phyloP scores from a whole-genome alignment of 2,113 vertebrate genomes.

The Seriola dumerili region DNA sequence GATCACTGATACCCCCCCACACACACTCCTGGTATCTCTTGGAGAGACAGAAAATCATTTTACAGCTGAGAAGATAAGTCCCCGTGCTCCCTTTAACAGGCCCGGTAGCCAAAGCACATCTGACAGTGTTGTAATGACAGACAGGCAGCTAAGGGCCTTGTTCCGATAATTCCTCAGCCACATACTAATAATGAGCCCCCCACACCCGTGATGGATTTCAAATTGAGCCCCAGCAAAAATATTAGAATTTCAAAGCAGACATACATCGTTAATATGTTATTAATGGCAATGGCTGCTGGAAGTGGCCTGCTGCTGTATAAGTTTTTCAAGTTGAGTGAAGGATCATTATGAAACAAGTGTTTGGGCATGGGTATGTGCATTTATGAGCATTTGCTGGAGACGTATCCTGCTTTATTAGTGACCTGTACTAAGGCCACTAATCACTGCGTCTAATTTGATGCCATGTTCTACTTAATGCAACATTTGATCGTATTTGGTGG shows the following conservation, averaged over 20 bases:
- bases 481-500: constrained; percentile 32
- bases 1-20: constrained; percentile 78
- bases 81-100: constrained; percentile 74
- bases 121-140: constrained; percentile 77
- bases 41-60: constrained; percentile 84
- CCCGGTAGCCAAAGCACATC: constrained; percentile 67
- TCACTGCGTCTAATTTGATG: constrained; percentile 52
- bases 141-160: constrained; percentile 65
- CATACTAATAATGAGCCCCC: constrained; percentile 66
- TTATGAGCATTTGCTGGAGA: constrained; percentile 32
- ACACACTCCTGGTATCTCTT: constrained; percentile 62
- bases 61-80: constrained; percentile 84
- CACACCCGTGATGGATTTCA: constrained; percentile 69
- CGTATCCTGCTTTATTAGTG: constrained; percentile 25
- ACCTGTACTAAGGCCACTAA: constrained; percentile 52
- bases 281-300: constrained; percentile 60
- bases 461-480: constrained; percentile 50
- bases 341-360: constrained; percentile 64
- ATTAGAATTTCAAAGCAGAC: constrained; percentile 69
- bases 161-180: constrained; percentile 68
- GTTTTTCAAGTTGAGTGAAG: constrained; percentile 72
- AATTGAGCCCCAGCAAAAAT: constrained; percentile 73
- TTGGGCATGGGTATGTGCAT: constrained; percentile 35
- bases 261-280: constrained; percentile 74
- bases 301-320: constrained; percentile 46